Evolutionary conservation across 1,140 invertebrate genomes (phyloP), one percentile per base, ranked within the genome.

Genomic region (Zaprionus davidi): DNA sequence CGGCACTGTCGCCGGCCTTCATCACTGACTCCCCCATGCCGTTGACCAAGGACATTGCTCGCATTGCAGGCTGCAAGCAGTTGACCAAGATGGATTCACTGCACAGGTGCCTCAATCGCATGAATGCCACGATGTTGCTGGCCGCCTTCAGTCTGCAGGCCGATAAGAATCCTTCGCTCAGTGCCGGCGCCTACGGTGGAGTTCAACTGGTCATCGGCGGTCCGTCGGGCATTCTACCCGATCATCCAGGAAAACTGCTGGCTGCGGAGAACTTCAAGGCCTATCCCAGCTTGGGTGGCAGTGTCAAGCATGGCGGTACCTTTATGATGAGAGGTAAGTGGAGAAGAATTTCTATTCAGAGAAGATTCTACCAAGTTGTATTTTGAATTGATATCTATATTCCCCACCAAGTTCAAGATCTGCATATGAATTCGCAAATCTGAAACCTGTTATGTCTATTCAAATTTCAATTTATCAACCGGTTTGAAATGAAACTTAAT

Each of bases 1-100:
- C 92, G 1, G 95, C 96, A 0, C 84, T 97, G 2, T 96, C 95
- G 71, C 94, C 96, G 0, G 95, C 95, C 11, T 96, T 96, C 81
- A 84, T 96, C 5, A 95, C 93, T 1, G 94, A 94, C 60, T 93
- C 94, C 67, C 95, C 95, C 0, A 73, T 92, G 51, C 46, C 76
- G 0, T 57, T 82, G 3, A 77, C 87, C 13, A 92, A 81, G 73
- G 91, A 91, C 5, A 91, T 92, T 55, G 91, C 64, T 0, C 65
- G 71, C 26, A 78, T 81, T 6, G 90, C 90, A 7, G 91, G 91
- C 13, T 92, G 91, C 67, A 91, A 91, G 28, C 83, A 82, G 77
- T 12, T 80, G 7, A 59, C 65, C 3, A 87, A 87, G 56, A 28
- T 82, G 44, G 88, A 92, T 0, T 70, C 86, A 1, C 63, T 92